Evolutionary conservation across 1,140 invertebrate genomes (phyloP), one percentile per base, ranked within the genome.

Genomic region (Drosophila melanica): DNA sequence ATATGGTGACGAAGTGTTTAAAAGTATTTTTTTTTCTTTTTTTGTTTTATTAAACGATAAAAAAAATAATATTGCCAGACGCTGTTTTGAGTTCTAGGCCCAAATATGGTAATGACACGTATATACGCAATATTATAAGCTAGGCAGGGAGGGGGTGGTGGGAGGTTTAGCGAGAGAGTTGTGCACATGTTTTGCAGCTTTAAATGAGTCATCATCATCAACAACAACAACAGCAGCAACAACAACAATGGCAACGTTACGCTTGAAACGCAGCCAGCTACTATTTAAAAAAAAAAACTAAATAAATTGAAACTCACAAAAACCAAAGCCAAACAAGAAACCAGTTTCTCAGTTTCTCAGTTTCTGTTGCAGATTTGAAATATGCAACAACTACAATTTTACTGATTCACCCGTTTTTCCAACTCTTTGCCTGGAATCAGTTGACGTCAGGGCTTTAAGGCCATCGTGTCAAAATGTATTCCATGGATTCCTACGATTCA

Each of bases 1-100:
- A 87, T 89, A 89, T 90, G 84, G 84, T 79, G 84, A 89, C 82
- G 73, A 86, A 86, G 69, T 85, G 72, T 69, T 79, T 84, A 65
- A 72, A 79, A 62, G 42, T 75, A 58, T 33, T 47, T 66, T 75
- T 67, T 33, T 47, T 66, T 45, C 37, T 48, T 66, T 71, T 42
- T 35, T 3, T 59, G 27, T 30, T 45, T 78, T 78, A 5, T 11
- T 59, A 41, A 72, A 64, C 72, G 65, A 53, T 30, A 42, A 37
- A 55, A 69, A 71, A 66, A n/a, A n/a, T 55, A 51, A 62, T 74
- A 47, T 63, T 47, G 81, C 62, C 54, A 66, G 63, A 44, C 44
- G 23, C 11, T 41, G 54, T 51, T 62, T 60, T 70, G 47, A 50
- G 50, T 53, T 81, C 85, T 89, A 58, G 58, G 75, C 57, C 79